These are phyloP conservation scores for Mastacembelus armatus DNA, from an alignment of 2,797 vertebrate genomes.

Conservation along the genomic window DNA sequence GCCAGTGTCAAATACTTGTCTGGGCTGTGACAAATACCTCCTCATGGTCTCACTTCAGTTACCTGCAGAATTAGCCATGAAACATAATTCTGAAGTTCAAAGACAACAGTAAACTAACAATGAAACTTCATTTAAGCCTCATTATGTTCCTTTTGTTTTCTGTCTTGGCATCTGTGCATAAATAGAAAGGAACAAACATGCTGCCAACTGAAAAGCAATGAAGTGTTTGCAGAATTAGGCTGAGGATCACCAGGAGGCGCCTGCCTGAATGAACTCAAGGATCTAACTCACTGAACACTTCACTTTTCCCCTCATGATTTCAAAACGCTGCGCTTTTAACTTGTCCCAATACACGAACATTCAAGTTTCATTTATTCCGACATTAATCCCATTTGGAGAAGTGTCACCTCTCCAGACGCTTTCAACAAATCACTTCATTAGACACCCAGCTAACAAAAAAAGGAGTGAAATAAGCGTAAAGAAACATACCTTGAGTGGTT, in stretches of 20 bases:
- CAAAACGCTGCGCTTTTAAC: conserved; percentile 3
- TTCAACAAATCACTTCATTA: conserved; percentile 1
- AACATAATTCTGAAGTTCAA: conserved; percentile 69
- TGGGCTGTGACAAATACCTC: conserved; percentile 81
- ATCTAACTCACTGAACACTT: conserved; percentile 20
- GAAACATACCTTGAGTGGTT: conserved; percentile 93
- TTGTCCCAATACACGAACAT: neutral
- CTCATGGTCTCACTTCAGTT: conserved; percentile 66
- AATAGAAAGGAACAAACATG: conserved; percentile 22
- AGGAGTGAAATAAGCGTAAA: no score
- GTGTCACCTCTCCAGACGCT: conserved; percentile 7
- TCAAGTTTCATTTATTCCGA: neutral
- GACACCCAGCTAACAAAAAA: neutral
- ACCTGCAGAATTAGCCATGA: conserved; percentile 67
- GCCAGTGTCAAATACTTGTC: conserved; percentile 83
- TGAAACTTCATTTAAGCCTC: conserved; percentile 36
- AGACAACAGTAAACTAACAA: conserved; percentile 31
- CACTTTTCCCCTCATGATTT: neutral
- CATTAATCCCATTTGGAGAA: neutral
- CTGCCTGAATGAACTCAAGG: conserved; percentile 11
- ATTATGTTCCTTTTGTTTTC: conserved; percentile 13
- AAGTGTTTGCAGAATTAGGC: conserved; percentile 16
- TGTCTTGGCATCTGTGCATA: neutral
- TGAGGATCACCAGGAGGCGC: conserved; percentile 18
- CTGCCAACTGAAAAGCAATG: conserved; percentile 31